Percentiles rank a stretch among this genome's conserved stretches.
Conservation (phyloP, 2,888 invertebrate species). For the Criorhina ranunculi region DNA sequence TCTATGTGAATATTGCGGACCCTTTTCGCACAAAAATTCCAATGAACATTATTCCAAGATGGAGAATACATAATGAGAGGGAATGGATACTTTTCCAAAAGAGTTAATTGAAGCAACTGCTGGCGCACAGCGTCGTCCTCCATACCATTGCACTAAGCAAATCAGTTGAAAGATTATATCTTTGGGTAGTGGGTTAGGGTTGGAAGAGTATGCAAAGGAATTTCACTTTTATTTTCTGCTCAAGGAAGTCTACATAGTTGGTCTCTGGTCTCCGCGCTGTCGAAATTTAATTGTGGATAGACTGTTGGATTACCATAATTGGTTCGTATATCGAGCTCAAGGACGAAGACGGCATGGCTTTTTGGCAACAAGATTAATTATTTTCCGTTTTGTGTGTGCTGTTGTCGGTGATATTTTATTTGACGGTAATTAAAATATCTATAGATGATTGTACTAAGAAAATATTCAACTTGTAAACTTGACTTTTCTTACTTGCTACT, state of each 20-base stretch:
- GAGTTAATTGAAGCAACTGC: constrained; percentile 64
- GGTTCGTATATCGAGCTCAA: constrained; percentile 11
- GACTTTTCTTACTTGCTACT: background rate
- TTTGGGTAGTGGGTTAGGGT: background rate
- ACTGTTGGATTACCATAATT: constrained; percentile 12
- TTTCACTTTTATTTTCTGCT: constrained; percentile 39
- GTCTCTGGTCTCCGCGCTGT: background rate
- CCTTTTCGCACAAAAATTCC: constrained; percentile 20
- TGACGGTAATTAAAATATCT: background rate
- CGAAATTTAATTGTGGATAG: constrained; percentile 9
- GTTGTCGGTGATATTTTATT: background rate
- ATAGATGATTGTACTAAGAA: background rate
- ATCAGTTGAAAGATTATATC: constrained; percentile 40
- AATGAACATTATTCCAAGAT: constrained; percentile 44
- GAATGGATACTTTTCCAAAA: constrained; percentile 43
- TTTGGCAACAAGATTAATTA: constrained; percentile 3
- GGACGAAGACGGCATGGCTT: constrained; percentile 11
- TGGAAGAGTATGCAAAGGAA: constrained; percentile 8
- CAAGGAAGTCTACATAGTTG: background rate
- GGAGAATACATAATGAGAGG: constrained; percentile 60
- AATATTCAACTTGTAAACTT: background rate
- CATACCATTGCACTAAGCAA: constrained; percentile 27
- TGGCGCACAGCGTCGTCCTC: background rate
- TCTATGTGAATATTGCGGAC: constrained; percentile 8
- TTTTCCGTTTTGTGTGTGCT: background rate